Conservation (phyloP, 2,888 invertebrate genomes). For the Crematogaster levior region DNA sequence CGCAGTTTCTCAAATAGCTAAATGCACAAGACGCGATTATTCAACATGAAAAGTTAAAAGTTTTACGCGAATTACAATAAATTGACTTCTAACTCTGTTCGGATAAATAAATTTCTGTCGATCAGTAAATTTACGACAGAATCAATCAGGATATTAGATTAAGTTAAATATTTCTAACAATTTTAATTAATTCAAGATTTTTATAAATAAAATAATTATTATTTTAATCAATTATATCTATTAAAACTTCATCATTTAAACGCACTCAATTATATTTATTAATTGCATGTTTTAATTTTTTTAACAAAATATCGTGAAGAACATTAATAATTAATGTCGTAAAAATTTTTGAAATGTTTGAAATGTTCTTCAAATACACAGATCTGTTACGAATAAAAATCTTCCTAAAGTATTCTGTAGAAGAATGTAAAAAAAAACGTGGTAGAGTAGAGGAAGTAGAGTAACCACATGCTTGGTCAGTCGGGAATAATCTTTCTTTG, state of each 20-base stretch:
- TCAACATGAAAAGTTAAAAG: background rate
- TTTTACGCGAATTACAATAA: background rate
- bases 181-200: background rate
- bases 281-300: background rate
- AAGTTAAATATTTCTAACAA: background rate
- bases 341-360: background rate
- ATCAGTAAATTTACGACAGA: background rate
- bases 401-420: background rate
- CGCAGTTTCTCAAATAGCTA: background rate
- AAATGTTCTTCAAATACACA: background rate
- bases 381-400: background rate
- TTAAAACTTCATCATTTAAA: background rate
- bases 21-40: background rate
- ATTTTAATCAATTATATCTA: background rate
- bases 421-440: constrained; percentile 20
- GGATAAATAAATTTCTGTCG: background rate
- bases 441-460: background rate
- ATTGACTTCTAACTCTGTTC: no score
- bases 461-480: constrained; percentile 39
- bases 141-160: background rate
- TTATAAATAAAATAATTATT: background rate
- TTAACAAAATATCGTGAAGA: background rate
- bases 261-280: background rate
- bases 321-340: background rate
- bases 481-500: constrained; percentile 17